A percentile compares a stretch with the other conserved stretches of the same genome.
Evolutionary conservation across 2,888 invertebrate genomes (phyloP).

Genomic region (Aleiodes leptofemur): DNA sequence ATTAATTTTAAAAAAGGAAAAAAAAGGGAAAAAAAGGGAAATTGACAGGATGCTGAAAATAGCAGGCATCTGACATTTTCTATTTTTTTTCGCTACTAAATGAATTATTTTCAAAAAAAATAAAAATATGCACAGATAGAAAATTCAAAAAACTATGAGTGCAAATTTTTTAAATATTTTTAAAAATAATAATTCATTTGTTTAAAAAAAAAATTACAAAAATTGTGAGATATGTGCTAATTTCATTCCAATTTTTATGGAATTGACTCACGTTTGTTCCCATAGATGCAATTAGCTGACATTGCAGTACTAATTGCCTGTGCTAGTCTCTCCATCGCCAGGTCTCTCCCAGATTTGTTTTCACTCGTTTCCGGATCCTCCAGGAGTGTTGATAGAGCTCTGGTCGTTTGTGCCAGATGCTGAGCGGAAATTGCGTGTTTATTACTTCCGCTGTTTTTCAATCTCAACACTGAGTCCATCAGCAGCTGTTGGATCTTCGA

Average conservation of each 20-base stretch:
- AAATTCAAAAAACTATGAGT: no score
- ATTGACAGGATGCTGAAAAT: no score
- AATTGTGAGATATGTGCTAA: no score
- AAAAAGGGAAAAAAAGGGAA: no score
- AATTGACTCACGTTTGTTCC: slow-evolving; percentile 81
- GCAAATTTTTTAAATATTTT: no score
- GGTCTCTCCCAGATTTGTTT: slow-evolving; percentile 58
- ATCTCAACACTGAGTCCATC: slow-evolving; percentile 71
- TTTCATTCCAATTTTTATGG: not conserved
- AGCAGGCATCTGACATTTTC: no score
- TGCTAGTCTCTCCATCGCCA: slow-evolving; percentile 84
- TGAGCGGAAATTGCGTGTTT: slow-evolving; percentile 73
- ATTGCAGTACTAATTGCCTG: slow-evolving; percentile 90
- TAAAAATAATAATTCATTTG: no score
- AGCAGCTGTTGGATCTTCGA: slow-evolving; percentile 72
- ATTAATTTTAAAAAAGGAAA: no score
- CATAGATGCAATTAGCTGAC: slow-evolving; percentile 86
- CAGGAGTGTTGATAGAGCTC: slow-evolving; percentile 62
- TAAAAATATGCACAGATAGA: no score
- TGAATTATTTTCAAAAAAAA: no score
- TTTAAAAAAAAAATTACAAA: no score
- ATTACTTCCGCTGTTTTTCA: slow-evolving; percentile 68
- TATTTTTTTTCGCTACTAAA: no score
- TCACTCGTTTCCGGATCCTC: slow-evolving; percentile 59
- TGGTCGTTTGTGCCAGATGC: slow-evolving; percentile 70